Evolutionary conservation across 64 coral and sea anemone genomes (phyloP).

Genomic region (Actinia equina): DNA sequence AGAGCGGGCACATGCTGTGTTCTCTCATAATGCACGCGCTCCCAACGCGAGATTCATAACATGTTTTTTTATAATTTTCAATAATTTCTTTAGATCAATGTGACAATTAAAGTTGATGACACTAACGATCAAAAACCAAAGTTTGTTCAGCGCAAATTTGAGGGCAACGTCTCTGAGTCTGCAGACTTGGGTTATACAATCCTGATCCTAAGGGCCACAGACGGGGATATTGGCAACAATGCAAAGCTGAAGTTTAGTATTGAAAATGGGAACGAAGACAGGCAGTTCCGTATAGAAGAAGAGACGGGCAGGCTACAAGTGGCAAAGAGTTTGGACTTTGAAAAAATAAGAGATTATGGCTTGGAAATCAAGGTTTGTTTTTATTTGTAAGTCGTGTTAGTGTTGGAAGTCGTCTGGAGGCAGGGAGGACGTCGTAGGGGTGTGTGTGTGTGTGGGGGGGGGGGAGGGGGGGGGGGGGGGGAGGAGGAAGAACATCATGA

Average conservation of each 20-base stretch:
- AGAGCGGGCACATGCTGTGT: too few species aligned
- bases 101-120: constrained; percentile 69
- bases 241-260: constrained; percentile 70
- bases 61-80: too few species aligned
- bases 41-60: too few species aligned
- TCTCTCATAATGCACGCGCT: too few species aligned
- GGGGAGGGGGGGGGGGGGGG: too few species aligned
- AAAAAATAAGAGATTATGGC: constrained; percentile 39
- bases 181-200: constrained; percentile 41
- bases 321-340: constrained; percentile 54
- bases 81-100: constrained; percentile 28
- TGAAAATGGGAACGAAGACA: constrained; percentile 18
- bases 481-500: too few species aligned
- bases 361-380: constrained; percentile 47
- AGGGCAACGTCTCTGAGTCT: constrained; percentile 69
- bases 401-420: too few species aligned
- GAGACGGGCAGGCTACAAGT: constrained; percentile 62
- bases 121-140: constrained; percentile 82
- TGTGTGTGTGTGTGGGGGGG: too few species aligned
- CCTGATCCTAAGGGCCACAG: constrained; percentile 51
- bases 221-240: constrained; percentile 73
- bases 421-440: too few species aligned
- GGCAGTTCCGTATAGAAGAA: constrained; percentile 58
- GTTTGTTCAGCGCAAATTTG: constrained; percentile 47
- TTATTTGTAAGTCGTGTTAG: too few species aligned